Evolutionary conservation across 2,797 vertebrate species (phyloP).

Genomic region (Sebastes diploproa): DNA sequence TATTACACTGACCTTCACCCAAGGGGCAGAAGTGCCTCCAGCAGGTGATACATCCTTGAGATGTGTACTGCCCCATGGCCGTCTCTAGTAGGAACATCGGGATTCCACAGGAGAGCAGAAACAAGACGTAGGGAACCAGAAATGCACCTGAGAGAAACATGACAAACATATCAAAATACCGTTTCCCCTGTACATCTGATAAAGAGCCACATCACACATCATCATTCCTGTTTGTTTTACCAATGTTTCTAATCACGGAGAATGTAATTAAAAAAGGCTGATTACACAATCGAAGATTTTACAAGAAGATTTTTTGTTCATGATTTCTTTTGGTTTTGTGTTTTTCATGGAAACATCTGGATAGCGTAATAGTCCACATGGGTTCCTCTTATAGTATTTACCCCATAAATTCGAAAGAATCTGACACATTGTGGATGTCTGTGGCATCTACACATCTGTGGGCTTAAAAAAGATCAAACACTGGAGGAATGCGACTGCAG

Average conservation of each 20-base stretch:
- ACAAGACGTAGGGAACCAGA: slow-evolving; percentile 76
- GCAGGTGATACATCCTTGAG: slow-evolving; percentile 79
- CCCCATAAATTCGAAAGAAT: neutral
- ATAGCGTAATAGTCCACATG: neutral
- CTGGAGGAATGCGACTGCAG: neutral
- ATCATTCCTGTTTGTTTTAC: neutral
- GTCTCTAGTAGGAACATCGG: slow-evolving; percentile 80
- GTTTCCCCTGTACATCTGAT: neutral
- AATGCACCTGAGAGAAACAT: slow-evolving; percentile 69
- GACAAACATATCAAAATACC: neutral
- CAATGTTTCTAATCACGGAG: neutral
- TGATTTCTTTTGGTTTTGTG: neutral
- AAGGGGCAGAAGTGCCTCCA: slow-evolving; percentile 80
- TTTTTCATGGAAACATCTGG: neutral
- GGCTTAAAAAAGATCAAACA: neutral
- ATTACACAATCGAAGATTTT: neutral
- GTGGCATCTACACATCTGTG: neutral
- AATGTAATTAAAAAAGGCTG: neutral
- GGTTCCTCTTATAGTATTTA: neutral
- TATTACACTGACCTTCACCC: slow-evolving; percentile 75
- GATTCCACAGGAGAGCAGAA: slow-evolving; percentile 75
- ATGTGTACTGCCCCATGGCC: slow-evolving; percentile 79
- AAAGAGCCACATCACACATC: neutral
- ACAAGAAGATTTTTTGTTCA: neutral
- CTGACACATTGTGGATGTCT: neutral